A percentile compares a stretch with the other conserved stretches of the same genome.
Evolutionary conservation across 1,140 invertebrate genomes (phyloP).

Genomic region (Apis dorsata): DNA sequence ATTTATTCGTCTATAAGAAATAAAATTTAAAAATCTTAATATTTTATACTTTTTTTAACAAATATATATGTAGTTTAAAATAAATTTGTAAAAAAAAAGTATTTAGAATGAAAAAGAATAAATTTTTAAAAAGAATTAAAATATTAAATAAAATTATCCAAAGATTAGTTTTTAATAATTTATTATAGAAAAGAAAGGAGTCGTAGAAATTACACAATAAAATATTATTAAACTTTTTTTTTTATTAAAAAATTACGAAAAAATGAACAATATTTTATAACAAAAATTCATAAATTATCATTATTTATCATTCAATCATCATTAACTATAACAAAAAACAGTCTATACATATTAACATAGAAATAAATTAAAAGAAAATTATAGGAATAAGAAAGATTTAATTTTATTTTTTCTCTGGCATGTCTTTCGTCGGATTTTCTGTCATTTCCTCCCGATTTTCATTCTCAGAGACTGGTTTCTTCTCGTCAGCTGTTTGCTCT

Average conservation of each 20-base stretch:
- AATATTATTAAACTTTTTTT: not conserved
- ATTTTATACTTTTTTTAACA: no score
- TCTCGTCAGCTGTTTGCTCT: not conserved
- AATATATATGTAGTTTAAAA: no score
- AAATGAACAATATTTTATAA: not conserved
- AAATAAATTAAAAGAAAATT: not conserved
- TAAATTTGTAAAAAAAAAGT: no score
- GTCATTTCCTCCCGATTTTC: not conserved
- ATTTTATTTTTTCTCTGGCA: conserved; percentile 19
- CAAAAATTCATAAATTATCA: not conserved
- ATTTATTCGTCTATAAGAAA: no score
- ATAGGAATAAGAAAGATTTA: not conserved
- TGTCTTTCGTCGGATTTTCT: not conserved
- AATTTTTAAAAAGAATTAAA: no score
- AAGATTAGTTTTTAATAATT: no score
- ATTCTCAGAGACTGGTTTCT: not conserved
- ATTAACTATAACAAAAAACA: no score
- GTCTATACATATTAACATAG: no score
- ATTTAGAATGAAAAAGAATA: no score
- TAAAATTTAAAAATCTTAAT: no score
- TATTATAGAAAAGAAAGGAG: no score
- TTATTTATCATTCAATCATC: not conserved
- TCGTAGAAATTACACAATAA: not conserved
- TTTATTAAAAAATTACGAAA: not conserved
- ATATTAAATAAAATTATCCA: no score